Conservation (phyloP, 2,888 invertebrate genomes). For the Caenorhabditis auriculariae region DNA sequence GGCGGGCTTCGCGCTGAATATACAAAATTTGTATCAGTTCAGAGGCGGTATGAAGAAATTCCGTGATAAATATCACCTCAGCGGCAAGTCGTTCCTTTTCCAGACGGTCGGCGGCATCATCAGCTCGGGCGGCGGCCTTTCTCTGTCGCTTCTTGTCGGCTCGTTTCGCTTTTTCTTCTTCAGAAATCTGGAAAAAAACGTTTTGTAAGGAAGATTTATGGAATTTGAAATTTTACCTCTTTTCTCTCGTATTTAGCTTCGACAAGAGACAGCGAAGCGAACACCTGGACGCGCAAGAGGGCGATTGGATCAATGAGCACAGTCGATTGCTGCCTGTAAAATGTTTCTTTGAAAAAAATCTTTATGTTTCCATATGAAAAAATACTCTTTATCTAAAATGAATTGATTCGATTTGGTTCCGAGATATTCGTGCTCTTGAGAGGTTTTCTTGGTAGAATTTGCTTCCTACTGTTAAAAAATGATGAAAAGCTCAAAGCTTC, state of each 20-base stretch:
- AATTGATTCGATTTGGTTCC: too few relatives aligned
- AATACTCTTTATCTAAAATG: too few relatives aligned
- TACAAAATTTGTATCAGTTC: background rate
- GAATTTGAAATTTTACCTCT: too few relatives aligned
- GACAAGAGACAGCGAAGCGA: conserved; percentile 16
- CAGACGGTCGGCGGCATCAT: conserved; percentile 7
- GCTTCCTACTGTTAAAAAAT: background rate
- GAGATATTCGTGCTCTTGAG: too few relatives aligned
- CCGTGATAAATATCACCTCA: conserved; percentile 6
- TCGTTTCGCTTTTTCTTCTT: too few relatives aligned
- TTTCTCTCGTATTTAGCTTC: background rate
- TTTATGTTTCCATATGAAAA: too few relatives aligned
- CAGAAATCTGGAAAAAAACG: background rate
- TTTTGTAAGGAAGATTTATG: too few relatives aligned
- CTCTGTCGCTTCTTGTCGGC: conserved; percentile 24
- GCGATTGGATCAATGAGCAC: conserved; percentile 23
- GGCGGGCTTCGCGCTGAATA: conserved; percentile 15
- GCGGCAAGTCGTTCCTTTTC: conserved; percentile 23
- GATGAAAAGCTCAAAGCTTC: background rate
- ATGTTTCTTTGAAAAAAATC: too few relatives aligned
- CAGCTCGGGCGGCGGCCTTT: conserved; percentile 17
- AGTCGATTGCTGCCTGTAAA: conserved; percentile 24
- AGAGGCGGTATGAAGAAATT: too few relatives aligned
- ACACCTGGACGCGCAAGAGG: conserved; percentile 17
- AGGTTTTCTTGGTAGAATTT: too few relatives aligned